Evolutionary conservation across 2,113 vertebrate genomes (phyloP), one percentile per base, ranked within the genome.

Genomic region (Gorsachius goisagi): DNA sequence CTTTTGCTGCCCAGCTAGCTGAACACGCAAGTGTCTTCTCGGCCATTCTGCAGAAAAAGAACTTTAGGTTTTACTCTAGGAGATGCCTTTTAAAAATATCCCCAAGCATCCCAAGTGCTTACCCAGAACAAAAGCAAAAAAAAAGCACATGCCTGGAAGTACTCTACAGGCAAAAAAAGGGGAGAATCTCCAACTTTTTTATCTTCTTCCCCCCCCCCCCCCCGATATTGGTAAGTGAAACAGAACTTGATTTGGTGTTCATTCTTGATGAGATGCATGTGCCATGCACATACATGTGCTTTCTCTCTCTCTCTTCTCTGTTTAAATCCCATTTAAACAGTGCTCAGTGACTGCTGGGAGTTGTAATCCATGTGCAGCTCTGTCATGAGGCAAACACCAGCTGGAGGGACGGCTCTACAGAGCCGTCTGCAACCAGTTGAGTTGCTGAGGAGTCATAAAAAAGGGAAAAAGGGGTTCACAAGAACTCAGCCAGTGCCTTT

Each of bases 251-350:
- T 85, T 95, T 91, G 73, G 55, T 95, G 52, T 32, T 92, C 82
- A 21, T 80, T 90, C 63, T 78, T 95, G 93, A 90, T 63, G 53
- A 91, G 75, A 84, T 71, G 22, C 83, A 92, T 50, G 90, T 92
- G 83, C 78, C 0, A 1, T 62, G 55, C 33, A 28, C 59, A 37
- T 93, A 71, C 76, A 75, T 35, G 76, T 89, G 86, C 75, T 94
- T 94, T 81, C 58, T 93, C 18, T 91, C 88, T 93, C 79, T 84
- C 41, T 85, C 82, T 93, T 92, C 63, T 90, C 82, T 92, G 86
- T 94, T 93, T 96, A 95, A 95, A 85, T 47, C 47, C 66, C 49
- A 28, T 95, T 96, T 89, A 94, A 96, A 90, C 90, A 95, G 89
- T 76, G 58, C 64, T 96, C 5, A 5, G 59, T 90, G 80, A 41